Percentiles rank a stretch among this genome's conserved stretches.
Evolutionary conservation across 2,888 invertebrate genomes (phyloP).

Genomic region (Protonemura montana): DNA sequence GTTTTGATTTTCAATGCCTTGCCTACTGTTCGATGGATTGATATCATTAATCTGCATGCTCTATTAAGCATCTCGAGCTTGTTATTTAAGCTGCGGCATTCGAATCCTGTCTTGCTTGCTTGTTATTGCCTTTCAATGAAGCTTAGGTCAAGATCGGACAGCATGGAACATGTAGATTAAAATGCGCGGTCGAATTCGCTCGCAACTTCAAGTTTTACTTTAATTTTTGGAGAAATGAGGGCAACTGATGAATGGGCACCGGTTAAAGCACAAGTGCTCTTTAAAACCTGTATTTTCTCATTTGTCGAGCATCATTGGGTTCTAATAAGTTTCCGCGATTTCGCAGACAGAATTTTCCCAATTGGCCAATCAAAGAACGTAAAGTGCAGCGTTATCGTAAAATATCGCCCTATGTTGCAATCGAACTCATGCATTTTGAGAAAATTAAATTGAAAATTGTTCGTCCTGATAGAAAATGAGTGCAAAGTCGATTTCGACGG

Average conservation of each 20-base stretch:
- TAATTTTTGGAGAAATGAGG: not conserved
- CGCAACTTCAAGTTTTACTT: not conserved
- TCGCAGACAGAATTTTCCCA: not conserved
- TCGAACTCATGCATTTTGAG: not conserved
- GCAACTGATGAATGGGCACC: not conserved
- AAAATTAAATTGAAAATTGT: not conserved
- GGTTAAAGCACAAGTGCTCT: not conserved
- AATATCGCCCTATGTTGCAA: not conserved
- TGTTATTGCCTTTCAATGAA: too few species aligned
- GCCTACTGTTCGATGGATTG: conserved; percentile 20
- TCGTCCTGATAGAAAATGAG: not conserved
- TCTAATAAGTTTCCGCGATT: not conserved
- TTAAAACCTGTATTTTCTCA: not conserved
- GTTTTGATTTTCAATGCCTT: not conserved
- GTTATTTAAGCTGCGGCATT: not conserved
- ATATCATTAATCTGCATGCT: conserved; percentile 13
- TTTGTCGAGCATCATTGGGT: not conserved
- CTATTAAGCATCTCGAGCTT: not conserved
- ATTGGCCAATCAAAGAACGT: not conserved
- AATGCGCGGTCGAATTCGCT: not conserved
- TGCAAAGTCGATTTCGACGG: too few species aligned
- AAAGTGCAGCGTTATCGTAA: not conserved
- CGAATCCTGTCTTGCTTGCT: too few species aligned
- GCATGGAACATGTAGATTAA: not conserved
- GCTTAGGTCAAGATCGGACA: not conserved